Base-by-base conservation (phyloP, 2,797 vertebrate genomes). In the Calcarius lapponicus region DNA sequence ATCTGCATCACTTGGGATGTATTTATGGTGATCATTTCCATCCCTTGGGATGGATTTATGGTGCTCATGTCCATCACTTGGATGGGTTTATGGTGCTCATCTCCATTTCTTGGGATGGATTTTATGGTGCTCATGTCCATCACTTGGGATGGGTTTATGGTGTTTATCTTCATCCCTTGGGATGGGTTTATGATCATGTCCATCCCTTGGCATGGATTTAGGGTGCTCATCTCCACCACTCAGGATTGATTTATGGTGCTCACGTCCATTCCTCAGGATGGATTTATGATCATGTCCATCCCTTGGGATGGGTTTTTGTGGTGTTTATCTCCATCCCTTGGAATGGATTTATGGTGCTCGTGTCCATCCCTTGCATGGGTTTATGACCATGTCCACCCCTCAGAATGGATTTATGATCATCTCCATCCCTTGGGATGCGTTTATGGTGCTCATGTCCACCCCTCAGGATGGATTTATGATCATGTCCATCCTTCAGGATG, bases 161-260 rank as follows among this genome's bases (percentile, higher is more conserved):
- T 13, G 10, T 0, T 40, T 10, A 10, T 42, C 4, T 58, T 10
- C 36, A 29, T 18, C 24, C 0, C 38, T 26, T 34, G 1, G 79
- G 8, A 40, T 38, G 38, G n/a, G 13, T 80, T 95, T 85, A 0
- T 29, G 58, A 13, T 47, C 6, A 14, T 18, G 2, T 42, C 10
- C 28, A 17, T 22, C 20, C 5, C 14, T 9, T 4, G 1, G 28
- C 20, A 12, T 51, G 66, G 14, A 0, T 38, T 50, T 15, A 1
- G 28, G n/a, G n/a, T n/a, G 8, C 0, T 14, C 3, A 10, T 15
- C 1, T 34, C 14, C 16, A 53, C 6, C 38, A 0, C 25, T 40
- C 0, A 0, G 25, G 32, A 34, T 19, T 32, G 15, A 0, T 43
- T 64, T 42, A 1, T 24, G 42, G n/a, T 56, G 6, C 0, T n/a